Percentiles rank a stretch among this genome's conserved stretches.
Conservation (phyloP, 2,888 invertebrate genomes). For the Lasioglossum oenotherae region DNA sequence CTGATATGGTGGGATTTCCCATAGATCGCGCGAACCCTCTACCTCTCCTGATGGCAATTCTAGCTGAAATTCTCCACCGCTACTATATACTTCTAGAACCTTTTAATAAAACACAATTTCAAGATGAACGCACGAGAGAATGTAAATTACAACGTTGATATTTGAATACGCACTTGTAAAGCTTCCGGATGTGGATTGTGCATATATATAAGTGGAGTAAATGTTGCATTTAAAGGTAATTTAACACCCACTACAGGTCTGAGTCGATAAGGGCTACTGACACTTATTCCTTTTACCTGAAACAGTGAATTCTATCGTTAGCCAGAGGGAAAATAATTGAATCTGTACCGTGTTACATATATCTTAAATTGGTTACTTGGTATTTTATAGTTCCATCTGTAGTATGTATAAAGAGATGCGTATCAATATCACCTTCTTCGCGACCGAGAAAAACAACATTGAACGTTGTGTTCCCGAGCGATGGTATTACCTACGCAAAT, state of each 20-base stretch:
- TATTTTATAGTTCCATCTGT: slow-evolving; percentile 96
- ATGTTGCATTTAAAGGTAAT: slow-evolving; percentile 96
- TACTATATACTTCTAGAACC: slow-evolving; percentile 93
- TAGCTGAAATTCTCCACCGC: slow-evolving; percentile 95
- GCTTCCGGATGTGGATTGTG: slow-evolving; percentile 96
- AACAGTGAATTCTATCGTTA: slow-evolving; percentile 38
- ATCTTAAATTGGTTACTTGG: slow-evolving; percentile 86
- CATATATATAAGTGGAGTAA: slow-evolving; percentile 95
- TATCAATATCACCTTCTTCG: slow-evolving; percentile 94
- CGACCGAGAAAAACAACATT: slow-evolving; percentile 98
- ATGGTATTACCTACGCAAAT: slow-evolving; percentile 91
- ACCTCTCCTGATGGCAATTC: slow-evolving; percentile 92
- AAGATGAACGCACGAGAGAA: background rate
- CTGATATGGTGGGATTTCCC: slow-evolving; percentile 96
- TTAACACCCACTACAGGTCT: slow-evolving; percentile 95
- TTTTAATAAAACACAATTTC: slow-evolving; percentile 76
- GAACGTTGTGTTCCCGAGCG: slow-evolving; percentile 96
- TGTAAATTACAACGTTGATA: background rate
- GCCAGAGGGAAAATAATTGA: slow-evolving; percentile 23
- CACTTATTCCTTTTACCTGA: slow-evolving; percentile 93
- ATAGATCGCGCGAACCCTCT: slow-evolving; percentile 92
- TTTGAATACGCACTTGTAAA: slow-evolving; percentile 89
- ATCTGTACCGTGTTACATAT: slow-evolving; percentile 9
- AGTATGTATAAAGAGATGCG: slow-evolving; percentile 96
- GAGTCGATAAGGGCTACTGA: slow-evolving; percentile 95